These are phyloP conservation scores for Piliocolobus tephrosceles DNA, from an alignment of 2,113 vertebrate genomes.

Conservation along the genomic window DNA sequence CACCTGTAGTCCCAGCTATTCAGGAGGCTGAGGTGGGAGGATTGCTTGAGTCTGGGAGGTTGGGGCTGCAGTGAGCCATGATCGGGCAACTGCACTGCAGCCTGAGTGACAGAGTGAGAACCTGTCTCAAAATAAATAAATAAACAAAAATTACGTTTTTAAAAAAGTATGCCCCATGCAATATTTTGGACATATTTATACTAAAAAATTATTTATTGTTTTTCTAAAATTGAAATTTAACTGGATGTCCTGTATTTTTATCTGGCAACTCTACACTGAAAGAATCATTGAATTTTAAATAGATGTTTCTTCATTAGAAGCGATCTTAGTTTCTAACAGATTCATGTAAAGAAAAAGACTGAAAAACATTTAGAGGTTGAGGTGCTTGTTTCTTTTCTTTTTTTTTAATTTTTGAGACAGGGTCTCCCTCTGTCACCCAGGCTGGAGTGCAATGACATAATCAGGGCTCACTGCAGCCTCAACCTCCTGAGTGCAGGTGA, in stretches of 20 bases:
- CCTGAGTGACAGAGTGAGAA: too few species aligned
- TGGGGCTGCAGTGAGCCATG: too few species aligned
- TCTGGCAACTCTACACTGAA: not conserved
- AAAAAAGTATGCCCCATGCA: not conserved
- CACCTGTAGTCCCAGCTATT: too few species aligned
- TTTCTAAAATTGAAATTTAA: not conserved
- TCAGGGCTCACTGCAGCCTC: not conserved
- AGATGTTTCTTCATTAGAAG: not conserved
- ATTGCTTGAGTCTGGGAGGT: too few species aligned
- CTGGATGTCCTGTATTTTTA: not conserved
- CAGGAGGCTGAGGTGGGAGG: too few species aligned
- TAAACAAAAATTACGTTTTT: not conserved
- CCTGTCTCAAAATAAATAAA: not conserved
- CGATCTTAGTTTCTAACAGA: not conserved
- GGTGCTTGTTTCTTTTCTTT: not conserved
- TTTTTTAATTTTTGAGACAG: not conserved
- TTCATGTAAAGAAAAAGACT: not conserved
- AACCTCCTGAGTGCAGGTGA: not conserved
- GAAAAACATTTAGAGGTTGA: not conserved
- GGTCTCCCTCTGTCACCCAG: not conserved
- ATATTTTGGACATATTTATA: not conserved
- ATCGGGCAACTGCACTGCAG: too few species aligned
- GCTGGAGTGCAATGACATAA: not conserved
- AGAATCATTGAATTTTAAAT: not conserved
- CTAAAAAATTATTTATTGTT: not conserved